These are phyloP conservation scores for Turdus rufiventris DNA, from an alignment of 2,113 vertebrate genomes.

Conservation along the genomic window DNA sequence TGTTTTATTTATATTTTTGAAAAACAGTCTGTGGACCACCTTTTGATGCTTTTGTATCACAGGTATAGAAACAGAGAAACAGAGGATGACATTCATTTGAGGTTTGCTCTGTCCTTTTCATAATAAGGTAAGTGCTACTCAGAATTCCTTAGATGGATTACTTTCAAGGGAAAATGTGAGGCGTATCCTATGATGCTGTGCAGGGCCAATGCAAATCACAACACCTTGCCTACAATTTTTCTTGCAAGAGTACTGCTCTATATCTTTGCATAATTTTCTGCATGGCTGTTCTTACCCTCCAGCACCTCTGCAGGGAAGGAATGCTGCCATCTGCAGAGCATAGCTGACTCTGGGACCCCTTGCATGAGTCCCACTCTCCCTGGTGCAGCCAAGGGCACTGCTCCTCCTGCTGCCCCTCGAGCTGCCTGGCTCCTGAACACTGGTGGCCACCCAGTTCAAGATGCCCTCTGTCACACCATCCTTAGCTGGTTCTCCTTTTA, in stretches of 20 bases:
- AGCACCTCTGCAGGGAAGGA: fast-evolving
- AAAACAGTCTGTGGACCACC: background rate
- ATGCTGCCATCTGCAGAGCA: fast-evolving
- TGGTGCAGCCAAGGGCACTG: fast-evolving
- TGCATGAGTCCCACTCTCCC: fast-evolving
- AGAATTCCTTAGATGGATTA: background rate
- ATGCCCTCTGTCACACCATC: background rate
- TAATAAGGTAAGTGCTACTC: background rate
- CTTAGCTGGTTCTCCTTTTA: background rate
- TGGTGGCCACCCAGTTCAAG: fast-evolving
- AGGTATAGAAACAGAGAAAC: background rate
- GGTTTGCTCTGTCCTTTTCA: background rate
- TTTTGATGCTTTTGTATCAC: background rate
- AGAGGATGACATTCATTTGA: background rate
- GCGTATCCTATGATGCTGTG: background rate
- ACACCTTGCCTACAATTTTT: background rate
- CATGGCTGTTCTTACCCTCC: fast-evolving
- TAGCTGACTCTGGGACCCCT: background rate
- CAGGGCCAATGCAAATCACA: background rate
- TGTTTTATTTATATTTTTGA: background rate
- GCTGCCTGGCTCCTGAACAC: fast-evolving
- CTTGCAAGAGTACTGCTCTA: background rate
- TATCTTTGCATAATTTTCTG: background rate
- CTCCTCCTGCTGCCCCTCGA: background rate
- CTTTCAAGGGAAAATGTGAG: background rate